These are phyloP conservation scores for Amazona guildingii DNA, from an alignment of 2,113 vertebrate species.

Conservation along the genomic window DNA sequence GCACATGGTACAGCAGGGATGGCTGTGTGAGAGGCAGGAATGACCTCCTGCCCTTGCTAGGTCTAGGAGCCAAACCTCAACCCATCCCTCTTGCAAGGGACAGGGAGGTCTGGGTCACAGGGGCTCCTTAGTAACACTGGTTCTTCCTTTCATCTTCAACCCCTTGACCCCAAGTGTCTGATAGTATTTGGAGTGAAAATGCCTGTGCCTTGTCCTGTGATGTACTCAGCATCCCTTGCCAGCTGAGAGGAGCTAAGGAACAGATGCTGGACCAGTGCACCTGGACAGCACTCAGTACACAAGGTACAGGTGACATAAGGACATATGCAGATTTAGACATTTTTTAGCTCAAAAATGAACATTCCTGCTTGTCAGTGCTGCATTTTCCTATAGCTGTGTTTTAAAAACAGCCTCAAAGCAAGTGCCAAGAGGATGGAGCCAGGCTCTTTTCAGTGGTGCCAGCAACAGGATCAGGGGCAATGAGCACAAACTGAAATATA, in stretches of 20 bases:
- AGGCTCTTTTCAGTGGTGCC: not conserved
- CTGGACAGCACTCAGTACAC: not conserved
- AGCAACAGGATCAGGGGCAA: not conserved
- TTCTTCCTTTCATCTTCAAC: not conserved
- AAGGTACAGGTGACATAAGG: not conserved
- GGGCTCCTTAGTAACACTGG: not conserved
- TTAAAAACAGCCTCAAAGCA: not conserved
- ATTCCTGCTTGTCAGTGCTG: not conserved
- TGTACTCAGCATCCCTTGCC: not conserved
- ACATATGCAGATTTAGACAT: not conserved
- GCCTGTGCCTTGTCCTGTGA: not conserved
- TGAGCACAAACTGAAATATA: not conserved
- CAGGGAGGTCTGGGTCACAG: not conserved
- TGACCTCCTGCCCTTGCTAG: not conserved
- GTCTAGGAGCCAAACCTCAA: not conserved
- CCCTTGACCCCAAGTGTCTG: not conserved
- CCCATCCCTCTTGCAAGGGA: not conserved
- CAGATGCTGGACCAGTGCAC: rapidly evolving
- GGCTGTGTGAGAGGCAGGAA: not conserved
- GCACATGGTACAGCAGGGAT: not conserved
- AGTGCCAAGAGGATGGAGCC: not conserved
- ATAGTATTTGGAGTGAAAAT: not conserved
- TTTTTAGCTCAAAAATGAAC: not conserved
- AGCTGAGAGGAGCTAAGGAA: not conserved
- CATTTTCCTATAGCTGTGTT: not conserved